Percentiles rank a stretch among this genome's conserved stretches.
Conservation (phyloP, 2,888 invertebrate species). For the Dimorphilus gyrociliatus region DNA sequence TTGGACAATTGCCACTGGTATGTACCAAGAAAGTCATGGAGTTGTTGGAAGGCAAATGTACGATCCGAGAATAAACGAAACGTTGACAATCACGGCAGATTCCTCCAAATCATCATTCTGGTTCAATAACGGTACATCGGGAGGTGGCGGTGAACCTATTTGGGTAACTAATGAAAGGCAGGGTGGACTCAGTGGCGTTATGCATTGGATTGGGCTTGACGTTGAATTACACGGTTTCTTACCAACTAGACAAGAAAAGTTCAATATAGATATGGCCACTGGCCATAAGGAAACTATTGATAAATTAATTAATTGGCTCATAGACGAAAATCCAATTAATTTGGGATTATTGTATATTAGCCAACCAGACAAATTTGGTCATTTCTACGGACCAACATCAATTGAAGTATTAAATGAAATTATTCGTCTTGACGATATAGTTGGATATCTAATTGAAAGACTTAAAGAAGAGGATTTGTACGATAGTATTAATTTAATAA, state of each 20-base stretch:
- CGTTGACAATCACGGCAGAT: constrained; percentile 14
- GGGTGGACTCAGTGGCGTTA: too few species aligned
- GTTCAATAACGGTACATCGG: constrained; percentile 16
- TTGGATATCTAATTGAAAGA: constrained; percentile 42
- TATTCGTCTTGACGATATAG: constrained; percentile 37
- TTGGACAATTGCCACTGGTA: constrained; percentile 43
- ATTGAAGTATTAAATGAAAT: constrained; percentile 39
- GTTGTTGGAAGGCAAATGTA: constrained; percentile 48
- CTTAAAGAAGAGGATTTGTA: constrained; percentile 41
- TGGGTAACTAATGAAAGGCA: constrained; percentile 42
- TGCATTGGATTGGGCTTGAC: too few species aligned
- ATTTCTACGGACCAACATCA: constrained; percentile 42
- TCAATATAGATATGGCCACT: too few species aligned
- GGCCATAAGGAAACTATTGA: constrained; percentile 19
- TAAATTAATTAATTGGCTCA: constrained; percentile 25
- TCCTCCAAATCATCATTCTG: too few species aligned
- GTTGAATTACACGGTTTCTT: too few species aligned
- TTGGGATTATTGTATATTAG: constrained; percentile 52
- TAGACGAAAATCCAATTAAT: constrained; percentile 46
- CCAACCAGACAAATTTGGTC: constrained; percentile 51
- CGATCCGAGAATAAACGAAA: constrained; percentile 38
- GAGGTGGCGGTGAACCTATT: constrained; percentile 23
- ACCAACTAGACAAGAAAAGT: too few species aligned
- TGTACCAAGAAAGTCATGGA: constrained; percentile 51
- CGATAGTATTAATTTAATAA: constrained; percentile 47